Evolutionary conservation across 1,140 invertebrate genomes (phyloP).

Genomic region (Pygmarrhopalites habei): DNA sequence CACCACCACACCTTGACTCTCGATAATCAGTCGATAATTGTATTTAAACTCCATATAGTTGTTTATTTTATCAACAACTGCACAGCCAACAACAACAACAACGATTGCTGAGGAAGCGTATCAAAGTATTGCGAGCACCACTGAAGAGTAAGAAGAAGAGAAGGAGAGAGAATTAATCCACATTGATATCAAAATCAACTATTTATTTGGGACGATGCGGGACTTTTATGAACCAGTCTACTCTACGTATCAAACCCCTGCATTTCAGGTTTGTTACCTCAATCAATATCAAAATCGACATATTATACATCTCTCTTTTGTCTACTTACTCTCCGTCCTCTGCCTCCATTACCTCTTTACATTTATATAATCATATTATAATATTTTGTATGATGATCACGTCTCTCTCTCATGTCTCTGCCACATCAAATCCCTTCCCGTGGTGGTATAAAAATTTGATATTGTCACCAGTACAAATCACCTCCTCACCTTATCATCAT

Average conservation of each 20-base stretch:
- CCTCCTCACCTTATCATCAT: no score
- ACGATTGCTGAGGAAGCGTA: not conserved
- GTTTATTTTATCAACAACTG: not conserved
- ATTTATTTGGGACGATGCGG: not conserved
- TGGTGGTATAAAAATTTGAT: no score
- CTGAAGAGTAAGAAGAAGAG: not conserved
- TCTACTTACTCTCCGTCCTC: no score
- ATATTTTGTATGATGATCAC: no score
- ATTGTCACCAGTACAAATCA: no score
- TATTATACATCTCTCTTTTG: no score
- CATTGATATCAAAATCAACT: not conserved
- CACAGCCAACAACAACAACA: not conserved
- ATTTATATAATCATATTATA: no score
- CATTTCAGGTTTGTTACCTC: not conserved
- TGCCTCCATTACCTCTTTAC: no score
- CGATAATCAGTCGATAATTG: slow-evolving; percentile 7
- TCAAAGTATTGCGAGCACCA: not conserved
- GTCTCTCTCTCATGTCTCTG: no score
- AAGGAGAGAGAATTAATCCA: not conserved
- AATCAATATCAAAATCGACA: no score
- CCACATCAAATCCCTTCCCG: no score
- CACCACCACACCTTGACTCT: not conserved
- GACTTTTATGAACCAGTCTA: slow-evolving; percentile 5
- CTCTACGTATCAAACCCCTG: not conserved
- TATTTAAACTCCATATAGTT: not conserved